Evolutionary conservation across 2,113 vertebrate species (phyloP).

Genomic region (Saguinus imperator): DNA sequence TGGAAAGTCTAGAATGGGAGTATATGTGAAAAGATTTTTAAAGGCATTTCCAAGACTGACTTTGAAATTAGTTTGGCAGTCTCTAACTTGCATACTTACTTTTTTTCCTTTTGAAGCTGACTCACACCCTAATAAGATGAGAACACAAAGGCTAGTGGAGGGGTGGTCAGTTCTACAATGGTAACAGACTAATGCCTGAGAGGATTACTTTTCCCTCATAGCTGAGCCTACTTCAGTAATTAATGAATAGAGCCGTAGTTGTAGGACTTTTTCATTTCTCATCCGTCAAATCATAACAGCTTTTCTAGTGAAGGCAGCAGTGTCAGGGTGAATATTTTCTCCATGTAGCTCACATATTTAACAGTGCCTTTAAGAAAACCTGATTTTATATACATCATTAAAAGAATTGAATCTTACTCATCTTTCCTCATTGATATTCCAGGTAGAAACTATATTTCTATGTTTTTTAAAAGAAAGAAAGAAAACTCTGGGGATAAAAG

Average conservation of each 20-base stretch:
- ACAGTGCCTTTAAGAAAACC: background rate
- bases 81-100: background rate
- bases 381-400: background rate
- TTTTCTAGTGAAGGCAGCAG: background rate
- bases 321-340: background rate
- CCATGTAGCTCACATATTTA: background rate
- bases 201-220: background rate
- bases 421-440: background rate
- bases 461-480: background rate
- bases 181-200: background rate
- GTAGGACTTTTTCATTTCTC: background rate
- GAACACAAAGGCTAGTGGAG: background rate
- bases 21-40: background rate
- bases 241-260: conserved; percentile 16
- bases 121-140: background rate
- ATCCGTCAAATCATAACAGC: background rate
- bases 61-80: conserved; percentile 3
- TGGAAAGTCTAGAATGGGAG: background rate
- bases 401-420: background rate
- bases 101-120: background rate
- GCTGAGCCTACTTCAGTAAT: background rate
- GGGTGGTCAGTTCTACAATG: conserved; percentile 26
- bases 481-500: background rate
- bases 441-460: background rate
- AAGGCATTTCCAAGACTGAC: conserved; percentile 11